A percentile compares a stretch with the other conserved stretches of the same genome.
phyloP scores from a whole-genome alignment of 2,113 vertebrate species.

The Sula dactylatra region DNA sequence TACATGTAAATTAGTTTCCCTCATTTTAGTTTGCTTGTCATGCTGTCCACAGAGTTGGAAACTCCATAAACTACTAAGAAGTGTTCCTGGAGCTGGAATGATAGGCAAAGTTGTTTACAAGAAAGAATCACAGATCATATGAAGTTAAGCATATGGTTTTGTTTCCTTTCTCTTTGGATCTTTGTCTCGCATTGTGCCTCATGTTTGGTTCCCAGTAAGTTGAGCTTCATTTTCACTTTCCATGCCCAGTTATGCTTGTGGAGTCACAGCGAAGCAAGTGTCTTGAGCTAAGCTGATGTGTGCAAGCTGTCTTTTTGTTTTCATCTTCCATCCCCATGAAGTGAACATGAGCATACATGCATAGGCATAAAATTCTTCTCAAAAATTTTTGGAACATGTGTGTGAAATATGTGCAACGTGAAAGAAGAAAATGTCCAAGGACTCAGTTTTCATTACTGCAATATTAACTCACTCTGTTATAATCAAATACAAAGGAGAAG shows the following conservation, averaged over 20 bases:
- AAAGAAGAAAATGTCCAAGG: neutral
- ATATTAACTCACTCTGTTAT: neutral
- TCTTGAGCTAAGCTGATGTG: neutral
- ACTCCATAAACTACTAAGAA: conserved; percentile 2
- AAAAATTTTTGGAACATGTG: neutral
- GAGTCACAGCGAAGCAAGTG: neutral
- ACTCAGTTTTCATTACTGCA: neutral
- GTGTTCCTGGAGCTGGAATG: neutral
- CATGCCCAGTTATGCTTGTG: neutral
- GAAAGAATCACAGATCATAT: conserved; percentile 10
- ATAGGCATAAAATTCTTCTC: neutral
- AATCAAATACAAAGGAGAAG: neutral
- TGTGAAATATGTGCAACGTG: neutral
- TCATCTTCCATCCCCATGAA: neutral
- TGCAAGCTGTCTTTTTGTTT: neutral
- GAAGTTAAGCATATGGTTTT: conserved; percentile 12
- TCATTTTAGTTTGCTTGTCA: neutral
- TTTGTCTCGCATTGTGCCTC: neutral
- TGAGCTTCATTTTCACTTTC: neutral
- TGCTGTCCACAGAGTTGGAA: neutral
- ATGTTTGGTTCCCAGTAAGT: neutral
- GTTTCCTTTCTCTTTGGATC: conserved; percentile 21
- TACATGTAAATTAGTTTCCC: neutral
- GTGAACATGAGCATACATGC: neutral
- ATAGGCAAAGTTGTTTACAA: conserved; percentile 34